Evolutionary conservation across 2,113 vertebrate genomes (phyloP).

Genomic region (Leiothrix lutea): DNA sequence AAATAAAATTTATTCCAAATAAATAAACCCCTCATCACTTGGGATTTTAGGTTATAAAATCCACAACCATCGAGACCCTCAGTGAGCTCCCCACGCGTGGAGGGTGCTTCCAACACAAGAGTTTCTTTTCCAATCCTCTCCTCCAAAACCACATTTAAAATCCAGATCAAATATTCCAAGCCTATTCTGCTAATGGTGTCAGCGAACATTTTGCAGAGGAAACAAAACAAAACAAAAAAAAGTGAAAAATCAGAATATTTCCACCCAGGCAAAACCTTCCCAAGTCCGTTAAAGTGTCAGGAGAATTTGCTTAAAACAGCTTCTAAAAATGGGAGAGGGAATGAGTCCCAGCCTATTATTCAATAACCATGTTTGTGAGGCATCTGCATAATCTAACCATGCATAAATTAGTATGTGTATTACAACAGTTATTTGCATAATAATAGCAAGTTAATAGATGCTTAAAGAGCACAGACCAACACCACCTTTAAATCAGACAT

Average conservation of each 20-base stretch:
- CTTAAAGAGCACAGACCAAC: slow-evolving; percentile 96
- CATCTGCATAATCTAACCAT: slow-evolving; percentile 90
- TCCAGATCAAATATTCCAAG: not conserved
- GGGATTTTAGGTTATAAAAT: not conserved
- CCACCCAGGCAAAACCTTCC: slow-evolving; percentile 18
- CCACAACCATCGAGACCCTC: rapidly evolving
- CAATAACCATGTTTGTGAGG: slow-evolving; percentile 87
- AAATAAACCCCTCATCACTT: not conserved
- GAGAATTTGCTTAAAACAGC: slow-evolving; percentile 67
- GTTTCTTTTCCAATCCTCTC: not conserved
- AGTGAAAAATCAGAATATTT: not conserved
- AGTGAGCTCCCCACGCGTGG: rapidly evolving
- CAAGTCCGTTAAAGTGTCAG: slow-evolving; percentile 36
- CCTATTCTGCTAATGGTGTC: not conserved
- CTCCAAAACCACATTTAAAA: slow-evolving; percentile 4
- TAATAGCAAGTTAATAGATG: slow-evolving; percentile 99
- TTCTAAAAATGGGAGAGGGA: slow-evolving; percentile 69
- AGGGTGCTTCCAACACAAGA: not conserved
- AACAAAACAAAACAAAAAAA: not conserved
- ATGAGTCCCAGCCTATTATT: slow-evolving; percentile 81
- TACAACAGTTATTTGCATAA: slow-evolving; percentile 99
- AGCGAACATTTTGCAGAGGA: not conserved
- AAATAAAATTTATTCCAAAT: too few relatives aligned
- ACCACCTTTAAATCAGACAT: slow-evolving; percentile 97
- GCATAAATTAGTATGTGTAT: slow-evolving; percentile 99